Conservation (phyloP, 2,888 invertebrate genomes). For the Caenorhabditis auriculariae region DNA sequence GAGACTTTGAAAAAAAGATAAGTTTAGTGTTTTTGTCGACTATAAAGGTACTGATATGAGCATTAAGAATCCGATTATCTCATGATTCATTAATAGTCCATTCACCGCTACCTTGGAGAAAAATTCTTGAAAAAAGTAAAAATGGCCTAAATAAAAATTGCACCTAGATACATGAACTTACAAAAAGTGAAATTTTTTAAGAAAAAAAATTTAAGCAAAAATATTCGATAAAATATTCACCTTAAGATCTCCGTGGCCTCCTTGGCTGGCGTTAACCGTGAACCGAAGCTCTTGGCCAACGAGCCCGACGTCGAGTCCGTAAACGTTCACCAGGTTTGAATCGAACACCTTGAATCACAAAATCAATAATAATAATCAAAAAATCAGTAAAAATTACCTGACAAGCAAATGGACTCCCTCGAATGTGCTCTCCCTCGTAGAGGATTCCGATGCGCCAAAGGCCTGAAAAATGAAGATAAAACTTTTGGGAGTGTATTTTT, state of each 20-base stretch:
- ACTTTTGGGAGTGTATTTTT: too few species aligned
- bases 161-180: background rate
- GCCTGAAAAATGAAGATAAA: too few species aligned
- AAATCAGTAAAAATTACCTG: conserved; percentile 71
- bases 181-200: background rate
- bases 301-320: conserved; percentile 65
- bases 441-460: conserved; percentile 94
- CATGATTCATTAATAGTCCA: too few species aligned
- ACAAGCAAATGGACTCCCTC: conserved; percentile 93
- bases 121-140: too few species aligned
- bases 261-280: conserved; percentile 56
- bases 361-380: background rate
- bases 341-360: conserved; percentile 58
- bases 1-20: too few species aligned
- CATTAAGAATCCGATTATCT: too few species aligned
- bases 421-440: conserved; percentile 90
- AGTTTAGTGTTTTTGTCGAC: too few species aligned
- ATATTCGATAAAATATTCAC: conserved; percentile 22
- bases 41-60: too few species aligned
- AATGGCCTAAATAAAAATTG: too few species aligned
- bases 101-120: too few species aligned
- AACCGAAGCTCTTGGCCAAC: conserved; percentile 64
- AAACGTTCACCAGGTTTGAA: conserved; percentile 63
- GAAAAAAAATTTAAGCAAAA: conserved; percentile 1
- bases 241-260: conserved; percentile 57